Conservation (phyloP, 2,888 invertebrate genomes). For the Stegana nigrithorax region DNA sequence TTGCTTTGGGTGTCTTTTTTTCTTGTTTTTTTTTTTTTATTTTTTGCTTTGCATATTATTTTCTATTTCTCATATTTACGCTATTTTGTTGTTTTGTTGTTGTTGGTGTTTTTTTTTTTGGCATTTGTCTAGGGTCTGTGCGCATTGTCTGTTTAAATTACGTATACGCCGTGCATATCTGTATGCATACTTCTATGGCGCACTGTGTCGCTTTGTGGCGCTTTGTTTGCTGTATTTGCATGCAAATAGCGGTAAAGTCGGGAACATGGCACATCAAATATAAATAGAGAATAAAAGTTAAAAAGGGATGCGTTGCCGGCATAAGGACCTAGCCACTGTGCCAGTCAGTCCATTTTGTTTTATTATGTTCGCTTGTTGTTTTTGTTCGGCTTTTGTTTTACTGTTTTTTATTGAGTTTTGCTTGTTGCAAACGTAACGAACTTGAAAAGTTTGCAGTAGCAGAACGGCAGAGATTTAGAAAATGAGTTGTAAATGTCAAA, state of each 20-base stretch:
- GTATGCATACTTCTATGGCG: neutral
- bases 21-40: constrained; percentile 26
- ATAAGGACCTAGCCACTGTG: neutral
- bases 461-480: constrained; percentile 26
- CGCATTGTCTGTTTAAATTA: constrained; percentile 53
- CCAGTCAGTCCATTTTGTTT: neutral
- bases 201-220: neutral
- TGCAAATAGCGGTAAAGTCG: neutral
- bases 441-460: constrained; percentile 42
- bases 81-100: neutral
- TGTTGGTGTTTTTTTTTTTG: neutral
- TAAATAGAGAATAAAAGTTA: neutral
- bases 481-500: constrained; percentile 60
- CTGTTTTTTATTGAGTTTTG: neutral
- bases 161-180: constrained; percentile 51
- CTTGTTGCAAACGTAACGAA: constrained; percentile 46
- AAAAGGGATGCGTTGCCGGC: too few species aligned
- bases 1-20: constrained; percentile 37
- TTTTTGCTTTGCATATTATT: neutral
- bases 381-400: neutral
- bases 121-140: constrained; percentile 11
- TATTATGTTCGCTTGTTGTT: neutral
- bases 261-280: neutral
- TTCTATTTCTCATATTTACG: neutral
- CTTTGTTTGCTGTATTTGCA: constrained; percentile 1